These are phyloP conservation scores for Scleropages formosus DNA, from an alignment of 2,797 vertebrate species.

Conservation along the genomic window DNA sequence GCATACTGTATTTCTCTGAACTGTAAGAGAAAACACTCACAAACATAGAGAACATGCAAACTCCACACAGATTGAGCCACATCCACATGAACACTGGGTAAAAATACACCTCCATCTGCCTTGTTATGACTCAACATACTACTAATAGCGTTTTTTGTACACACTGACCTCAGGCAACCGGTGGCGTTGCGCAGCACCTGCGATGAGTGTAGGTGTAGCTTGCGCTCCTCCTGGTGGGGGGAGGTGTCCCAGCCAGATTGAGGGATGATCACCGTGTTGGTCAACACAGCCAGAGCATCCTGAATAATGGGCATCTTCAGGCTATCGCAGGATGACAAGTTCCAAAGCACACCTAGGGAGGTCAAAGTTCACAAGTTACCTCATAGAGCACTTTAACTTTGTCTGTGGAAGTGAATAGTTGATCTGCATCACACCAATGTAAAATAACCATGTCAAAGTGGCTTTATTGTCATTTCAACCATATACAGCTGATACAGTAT, in stretches of 20 bases:
- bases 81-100: neutral
- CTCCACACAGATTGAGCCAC: neutral
- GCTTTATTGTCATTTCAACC: neutral
- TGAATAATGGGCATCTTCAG: constrained; percentile 99
- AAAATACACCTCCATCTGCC: too few relatives aligned
- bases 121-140: too few relatives aligned
- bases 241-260: constrained; percentile 97
- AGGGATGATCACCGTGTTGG: constrained; percentile 96
- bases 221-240: constrained; percentile 91
- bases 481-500: too few relatives aligned
- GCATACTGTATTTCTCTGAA: too few relatives aligned
- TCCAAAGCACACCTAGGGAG: constrained; percentile 86
- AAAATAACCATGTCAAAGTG: neutral
- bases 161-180: constrained; percentile 86
- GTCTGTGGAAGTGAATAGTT: neutral
- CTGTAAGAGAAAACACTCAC: too few relatives aligned
- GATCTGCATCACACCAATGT: neutral
- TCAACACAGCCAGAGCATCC: constrained; percentile 93
- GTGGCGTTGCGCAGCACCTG: constrained; percentile 98
- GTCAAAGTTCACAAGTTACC: neutral
- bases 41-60: too few relatives aligned
- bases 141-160: too few relatives aligned
- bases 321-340: constrained; percentile 93
- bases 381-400: neutral
- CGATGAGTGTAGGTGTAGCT: constrained; percentile 92